Evolutionary conservation across 1,140 invertebrate genomes (phyloP), one percentile per base, ranked within the genome.

Genomic region (Drosophila sucinea): DNA sequence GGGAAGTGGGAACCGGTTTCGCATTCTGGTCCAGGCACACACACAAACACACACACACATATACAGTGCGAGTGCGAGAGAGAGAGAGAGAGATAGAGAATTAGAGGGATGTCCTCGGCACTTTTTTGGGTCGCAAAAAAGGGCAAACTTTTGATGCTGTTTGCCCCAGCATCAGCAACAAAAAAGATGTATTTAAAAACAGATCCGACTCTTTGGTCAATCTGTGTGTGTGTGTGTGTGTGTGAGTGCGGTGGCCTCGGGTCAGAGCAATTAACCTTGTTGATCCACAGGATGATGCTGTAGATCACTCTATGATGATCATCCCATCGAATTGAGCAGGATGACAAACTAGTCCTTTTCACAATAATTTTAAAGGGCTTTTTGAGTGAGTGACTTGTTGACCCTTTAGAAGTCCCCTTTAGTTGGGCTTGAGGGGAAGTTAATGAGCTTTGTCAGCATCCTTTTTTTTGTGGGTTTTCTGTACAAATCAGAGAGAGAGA

Each of bases 201-300:
- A 10, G 51, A 57, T 63, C 38, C 51, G 41, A 27, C 60, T 56
- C 27, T 25, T 10, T 38, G 64, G 41, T 60, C 64, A 60, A 29
- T 11, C 3, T 38, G 0, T 10, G 6, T 33, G 2, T 33, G 6
- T 33, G 33, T 35, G 33, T 35, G 33, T 35, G 33, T 8, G 7
- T 35, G 33, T 35, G 17, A 25, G 6, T 7, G n/a, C 11, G 32
- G n/a, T 66, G 63, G 11, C 58, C 69, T 57, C 4, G 60, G 58
- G 40, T 68, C 65, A 72, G 1, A 35, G 1, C 77, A 71, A 71
- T 77, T 77, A 79, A 83, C 77, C 81, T 57, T 70, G 68, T 55
- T 79, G 71, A 68, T 70, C 83, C 57, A 32, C 38, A 61, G 78
- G 79, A 81, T 70, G 79, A 81, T 70, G 79, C 67, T 74, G 62